Evolutionary conservation across 2,113 vertebrate species (phyloP).

Genomic region (Scytalopus superciliaris): DNA sequence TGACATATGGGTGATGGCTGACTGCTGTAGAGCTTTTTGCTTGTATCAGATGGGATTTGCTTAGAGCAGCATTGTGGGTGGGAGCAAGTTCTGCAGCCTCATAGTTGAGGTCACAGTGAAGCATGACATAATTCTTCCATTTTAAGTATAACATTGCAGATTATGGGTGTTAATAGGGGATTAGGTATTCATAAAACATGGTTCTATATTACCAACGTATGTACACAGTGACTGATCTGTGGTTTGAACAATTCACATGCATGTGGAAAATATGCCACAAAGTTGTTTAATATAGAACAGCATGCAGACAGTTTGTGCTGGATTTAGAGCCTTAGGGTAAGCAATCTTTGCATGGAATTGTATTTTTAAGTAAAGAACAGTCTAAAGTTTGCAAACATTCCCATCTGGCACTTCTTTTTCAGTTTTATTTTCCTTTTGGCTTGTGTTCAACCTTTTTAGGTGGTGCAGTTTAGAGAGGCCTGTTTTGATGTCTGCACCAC

Average conservation of each 20-base stretch:
- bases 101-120: background rate
- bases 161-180: background rate
- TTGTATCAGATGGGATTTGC: background rate
- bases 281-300: background rate
- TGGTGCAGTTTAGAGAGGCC: background rate
- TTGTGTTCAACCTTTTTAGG: background rate
- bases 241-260: background rate
- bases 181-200: background rate
- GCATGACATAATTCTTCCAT: background rate
- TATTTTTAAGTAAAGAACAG: background rate
- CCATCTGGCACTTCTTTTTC: background rate
- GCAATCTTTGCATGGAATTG: background rate
- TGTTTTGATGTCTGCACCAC: background rate
- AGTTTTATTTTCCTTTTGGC: background rate
- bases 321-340: background rate
- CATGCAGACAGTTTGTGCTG: background rate
- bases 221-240: background rate
- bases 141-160: background rate
- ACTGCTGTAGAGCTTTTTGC: background rate
- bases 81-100: background rate
- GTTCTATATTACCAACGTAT: background rate
- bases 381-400: background rate
- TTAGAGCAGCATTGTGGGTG: rapidly evolving
- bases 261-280: rapidly evolving
- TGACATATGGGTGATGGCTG: background rate